Evolutionary conservation across 2,888 invertebrate genomes (phyloP).

Genomic region (Tridacna gigas): DNA sequence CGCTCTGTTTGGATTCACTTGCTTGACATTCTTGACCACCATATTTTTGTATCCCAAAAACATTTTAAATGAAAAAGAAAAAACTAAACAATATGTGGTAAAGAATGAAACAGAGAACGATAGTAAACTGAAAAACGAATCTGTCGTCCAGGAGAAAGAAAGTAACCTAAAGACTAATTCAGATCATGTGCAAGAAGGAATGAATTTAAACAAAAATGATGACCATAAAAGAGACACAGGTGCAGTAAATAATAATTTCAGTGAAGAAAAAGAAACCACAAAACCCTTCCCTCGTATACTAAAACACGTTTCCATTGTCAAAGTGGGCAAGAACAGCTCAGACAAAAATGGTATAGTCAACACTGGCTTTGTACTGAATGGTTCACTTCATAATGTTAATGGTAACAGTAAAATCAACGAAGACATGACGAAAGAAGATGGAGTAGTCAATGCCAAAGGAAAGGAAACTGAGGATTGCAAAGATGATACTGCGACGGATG

Average conservation of each 20-base stretch:
- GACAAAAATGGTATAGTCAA: not conserved
- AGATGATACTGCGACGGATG: not conserved
- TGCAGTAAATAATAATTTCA: no score
- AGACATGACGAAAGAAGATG: not conserved
- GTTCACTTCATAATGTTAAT: not conserved
- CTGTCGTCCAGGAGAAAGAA: not conserved
- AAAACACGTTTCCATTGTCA: not conserved
- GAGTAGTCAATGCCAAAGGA: not conserved
- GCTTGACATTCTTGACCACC: not conserved
- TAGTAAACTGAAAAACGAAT: not conserved
- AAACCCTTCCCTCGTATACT: no score
- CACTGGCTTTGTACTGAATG: not conserved
- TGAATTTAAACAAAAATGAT: not conserved
- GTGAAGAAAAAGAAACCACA: no score
- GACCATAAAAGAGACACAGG: not conserved
- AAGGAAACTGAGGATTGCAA: not conserved
- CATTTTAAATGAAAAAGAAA: slow-evolving; percentile 9
- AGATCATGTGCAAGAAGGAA: not conserved
- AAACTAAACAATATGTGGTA: not conserved
- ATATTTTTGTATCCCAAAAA: slow-evolving; percentile 11
- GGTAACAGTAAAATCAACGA: not conserved
- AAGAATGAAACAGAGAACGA: not conserved
- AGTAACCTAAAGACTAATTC: not conserved
- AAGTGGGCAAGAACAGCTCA: not conserved
- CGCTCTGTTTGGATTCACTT: not conserved